These are phyloP conservation scores for Achroia grisella DNA, from an alignment of 1,140 invertebrate genomes.

Conservation along the genomic window DNA sequence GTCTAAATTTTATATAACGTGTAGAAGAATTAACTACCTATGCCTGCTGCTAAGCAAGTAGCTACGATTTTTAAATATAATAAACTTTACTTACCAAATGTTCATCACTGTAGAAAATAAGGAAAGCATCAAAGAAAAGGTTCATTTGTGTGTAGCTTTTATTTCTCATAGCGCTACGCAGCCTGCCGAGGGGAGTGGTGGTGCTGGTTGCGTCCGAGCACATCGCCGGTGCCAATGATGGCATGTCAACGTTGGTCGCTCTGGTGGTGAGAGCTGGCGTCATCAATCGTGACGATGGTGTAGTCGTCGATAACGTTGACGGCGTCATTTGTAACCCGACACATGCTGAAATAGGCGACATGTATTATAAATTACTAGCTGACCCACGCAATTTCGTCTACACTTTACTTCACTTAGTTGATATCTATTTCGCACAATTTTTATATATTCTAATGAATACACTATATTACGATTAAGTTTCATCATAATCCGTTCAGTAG, in stretches of 20 bases:
- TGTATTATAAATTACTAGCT: no score
- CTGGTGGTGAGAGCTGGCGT: constrained; percentile 6
- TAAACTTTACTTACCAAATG: constrained; percentile 81
- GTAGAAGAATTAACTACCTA: no score
- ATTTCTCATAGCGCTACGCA: constrained; percentile 80
- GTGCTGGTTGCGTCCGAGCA: constrained; percentile 34
- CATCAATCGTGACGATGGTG: constrained; percentile 5
- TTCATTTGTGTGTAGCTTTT: constrained; percentile 76
- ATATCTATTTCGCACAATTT: no score
- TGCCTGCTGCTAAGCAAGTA: no score
- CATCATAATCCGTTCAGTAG: no score
- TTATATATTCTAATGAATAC: no score
- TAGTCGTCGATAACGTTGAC: constrained; percentile 17
- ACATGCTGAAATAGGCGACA: constrained; percentile 27
- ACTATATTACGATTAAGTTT: no score
- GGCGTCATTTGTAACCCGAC: constrained; percentile 14
- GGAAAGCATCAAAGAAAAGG: constrained; percentile 79
- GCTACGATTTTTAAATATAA: no score
- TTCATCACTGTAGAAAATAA: constrained; percentile 85
- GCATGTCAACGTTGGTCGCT: constrained; percentile 22
- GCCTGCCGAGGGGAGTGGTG: constrained; percentile 63
- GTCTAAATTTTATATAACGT: no score
- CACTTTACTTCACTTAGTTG: no score
- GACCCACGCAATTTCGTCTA: no score
- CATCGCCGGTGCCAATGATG: constrained; percentile 19